Evolutionary conservation across 2,113 vertebrate genomes (phyloP).

Genomic region (Xiphorhynchus elegans): DNA sequence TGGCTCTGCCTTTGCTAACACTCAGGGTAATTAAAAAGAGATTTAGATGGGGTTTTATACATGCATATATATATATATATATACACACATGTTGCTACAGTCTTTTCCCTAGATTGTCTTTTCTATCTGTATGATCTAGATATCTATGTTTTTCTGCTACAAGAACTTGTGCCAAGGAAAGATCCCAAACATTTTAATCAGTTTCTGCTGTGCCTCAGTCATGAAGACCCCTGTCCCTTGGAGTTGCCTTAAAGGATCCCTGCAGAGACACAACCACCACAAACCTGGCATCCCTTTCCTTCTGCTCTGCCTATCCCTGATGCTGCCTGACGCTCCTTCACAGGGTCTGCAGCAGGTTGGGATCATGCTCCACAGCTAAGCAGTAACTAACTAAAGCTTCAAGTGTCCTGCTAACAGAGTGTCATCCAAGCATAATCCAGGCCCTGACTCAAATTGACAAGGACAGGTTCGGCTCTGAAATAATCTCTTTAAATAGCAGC

Average conservation of each 20-base stretch:
- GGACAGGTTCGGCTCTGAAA: slow-evolving; percentile 65
- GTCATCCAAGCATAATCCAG: slow-evolving; percentile 63
- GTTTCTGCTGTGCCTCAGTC: not conserved
- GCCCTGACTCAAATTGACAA: slow-evolving; percentile 72
- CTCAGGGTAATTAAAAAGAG: not conserved
- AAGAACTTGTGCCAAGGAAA: not conserved
- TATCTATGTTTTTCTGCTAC: not conserved
- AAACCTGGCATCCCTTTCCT: not conserved
- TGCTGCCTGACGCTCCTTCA: fast-evolving
- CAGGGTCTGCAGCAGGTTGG: not conserved
- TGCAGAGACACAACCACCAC: not conserved
- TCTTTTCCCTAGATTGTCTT: not conserved
- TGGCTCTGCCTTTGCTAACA: not conserved
- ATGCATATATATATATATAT: not conserved
- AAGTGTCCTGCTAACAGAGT: slow-evolving; percentile 35
- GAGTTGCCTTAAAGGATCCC: not conserved
- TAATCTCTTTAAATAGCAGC: slow-evolving; percentile 77
- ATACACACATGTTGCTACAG: not conserved
- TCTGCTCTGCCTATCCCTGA: not conserved
- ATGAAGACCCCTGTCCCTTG: fast-evolving
- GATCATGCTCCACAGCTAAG: slow-evolving; percentile 25
- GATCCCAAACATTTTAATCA: fast-evolving
- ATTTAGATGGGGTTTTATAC: fast-evolving
- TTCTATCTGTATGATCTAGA: not conserved
- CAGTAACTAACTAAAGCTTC: slow-evolving; percentile 59